A percentile compares a stretch with the other conserved stretches of the same genome.
Evolutionary conservation across 2,113 vertebrate genomes (phyloP).

Genomic region (Phalacrocorax pelagicus): DNA sequence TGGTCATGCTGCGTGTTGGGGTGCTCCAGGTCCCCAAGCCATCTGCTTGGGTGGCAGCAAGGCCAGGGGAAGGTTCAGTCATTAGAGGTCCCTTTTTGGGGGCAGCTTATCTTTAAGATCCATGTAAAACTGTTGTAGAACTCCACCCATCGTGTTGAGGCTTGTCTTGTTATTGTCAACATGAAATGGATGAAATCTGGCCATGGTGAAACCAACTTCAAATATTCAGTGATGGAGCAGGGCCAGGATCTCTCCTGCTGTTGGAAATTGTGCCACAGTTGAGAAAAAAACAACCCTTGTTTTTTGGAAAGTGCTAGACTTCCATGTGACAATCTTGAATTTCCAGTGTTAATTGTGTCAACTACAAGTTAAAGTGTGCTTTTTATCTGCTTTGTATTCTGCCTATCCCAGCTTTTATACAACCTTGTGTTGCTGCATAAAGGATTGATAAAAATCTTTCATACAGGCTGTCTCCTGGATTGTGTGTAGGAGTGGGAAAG

Average conservation of each 20-base stretch:
- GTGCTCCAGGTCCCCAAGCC: not conserved
- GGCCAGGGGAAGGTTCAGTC: not conserved
- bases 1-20: accelerated
- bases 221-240: not conserved
- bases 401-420: not conserved
- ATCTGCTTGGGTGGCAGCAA: not conserved
- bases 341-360: constrained; percentile 5
- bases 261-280: not conserved
- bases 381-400: constrained; percentile 26
- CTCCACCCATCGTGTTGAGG: not conserved
- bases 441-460: constrained; percentile 39
- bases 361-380: not conserved
- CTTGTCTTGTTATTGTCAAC: not conserved
- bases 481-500: constrained; percentile 10
- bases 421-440: not conserved
- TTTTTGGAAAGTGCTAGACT: not conserved
- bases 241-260: not conserved
- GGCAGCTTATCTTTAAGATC: not conserved
- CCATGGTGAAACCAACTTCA: not conserved
- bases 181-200: not conserved
- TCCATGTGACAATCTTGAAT: not conserved
- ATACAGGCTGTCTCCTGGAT: not conserved
- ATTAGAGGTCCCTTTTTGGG: not conserved
- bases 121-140: not conserved
- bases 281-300: not conserved